Conservation (phyloP, 2,888 invertebrate genomes). For the Andricus curvator region DNA sequence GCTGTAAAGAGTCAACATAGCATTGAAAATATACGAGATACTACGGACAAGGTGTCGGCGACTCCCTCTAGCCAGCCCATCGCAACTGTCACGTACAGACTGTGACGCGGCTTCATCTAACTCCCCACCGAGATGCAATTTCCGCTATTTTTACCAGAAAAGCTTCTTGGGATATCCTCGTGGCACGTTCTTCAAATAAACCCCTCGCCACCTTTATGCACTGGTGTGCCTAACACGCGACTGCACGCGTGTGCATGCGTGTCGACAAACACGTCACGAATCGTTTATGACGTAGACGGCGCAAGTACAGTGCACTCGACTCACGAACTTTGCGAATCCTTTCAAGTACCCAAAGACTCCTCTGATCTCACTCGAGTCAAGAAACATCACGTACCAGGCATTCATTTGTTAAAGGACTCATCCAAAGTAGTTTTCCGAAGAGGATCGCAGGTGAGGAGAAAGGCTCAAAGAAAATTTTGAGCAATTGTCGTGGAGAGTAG, state of each 20-base stretch:
- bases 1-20: constrained; percentile 72
- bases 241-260: not conserved
- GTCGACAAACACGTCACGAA: not conserved
- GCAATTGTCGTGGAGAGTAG: not conserved
- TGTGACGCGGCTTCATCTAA: constrained; percentile 68
- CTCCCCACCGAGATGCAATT: constrained; percentile 73
- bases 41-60: constrained; percentile 67
- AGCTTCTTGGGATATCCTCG: constrained; percentile 73
- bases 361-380: not conserved
- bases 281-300: constrained; percentile 7
- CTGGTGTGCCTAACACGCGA: not conserved
- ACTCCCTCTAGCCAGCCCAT: constrained; percentile 51
- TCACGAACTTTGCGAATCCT: constrained; percentile 2
- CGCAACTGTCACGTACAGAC: constrained; percentile 76
- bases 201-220: constrained; percentile 53
- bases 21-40: constrained; percentile 68
- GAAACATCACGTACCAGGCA: not conserved
- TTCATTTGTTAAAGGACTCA: constrained; percentile 3
- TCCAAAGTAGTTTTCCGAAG: not conserved
- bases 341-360: constrained; percentile 2
- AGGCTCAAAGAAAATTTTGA: not conserved
- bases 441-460: not conserved
- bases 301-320: constrained; percentile 2
- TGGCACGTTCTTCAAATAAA: constrained; percentile 77
- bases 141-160: constrained; percentile 78